Conservation (phyloP, 2,797 vertebrate species). For the Hipposideros larvatus region DNA sequence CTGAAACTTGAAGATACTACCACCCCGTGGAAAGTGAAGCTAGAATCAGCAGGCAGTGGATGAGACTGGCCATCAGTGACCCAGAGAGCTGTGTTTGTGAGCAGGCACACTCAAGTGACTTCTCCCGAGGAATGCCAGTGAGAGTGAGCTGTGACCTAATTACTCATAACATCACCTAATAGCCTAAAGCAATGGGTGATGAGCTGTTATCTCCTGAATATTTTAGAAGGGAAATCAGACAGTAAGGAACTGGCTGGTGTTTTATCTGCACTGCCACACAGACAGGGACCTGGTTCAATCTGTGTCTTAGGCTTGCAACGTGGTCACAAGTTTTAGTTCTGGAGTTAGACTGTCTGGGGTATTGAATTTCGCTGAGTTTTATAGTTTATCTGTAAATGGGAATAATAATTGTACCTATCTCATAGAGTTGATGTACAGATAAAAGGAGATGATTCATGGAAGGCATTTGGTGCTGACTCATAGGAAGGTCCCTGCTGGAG, state of each 20-base stretch:
- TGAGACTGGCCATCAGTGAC: not conserved
- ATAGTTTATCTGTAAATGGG: not conserved
- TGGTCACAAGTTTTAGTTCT: not conserved
- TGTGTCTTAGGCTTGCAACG: not conserved
- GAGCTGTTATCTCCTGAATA: not conserved
- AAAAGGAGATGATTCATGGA: not conserved
- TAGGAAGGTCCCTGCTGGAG: not conserved
- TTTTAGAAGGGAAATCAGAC: not conserved
- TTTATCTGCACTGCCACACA: not conserved
- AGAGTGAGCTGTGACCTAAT: not conserved
- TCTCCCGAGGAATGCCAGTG: not conserved
- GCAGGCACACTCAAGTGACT: not conserved
- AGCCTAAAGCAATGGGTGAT: not conserved
- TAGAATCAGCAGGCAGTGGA: not conserved
- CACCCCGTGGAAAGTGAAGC: not conserved
- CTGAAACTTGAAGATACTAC: not conserved
- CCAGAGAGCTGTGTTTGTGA: not conserved
- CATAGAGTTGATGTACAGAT: not conserved
- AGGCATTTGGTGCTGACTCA: rapidly evolving
- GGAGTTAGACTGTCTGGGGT: not conserved
- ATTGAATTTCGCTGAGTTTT: not conserved
- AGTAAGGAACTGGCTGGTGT: not conserved
- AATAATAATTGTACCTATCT: not conserved
- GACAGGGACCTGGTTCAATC: not conserved
- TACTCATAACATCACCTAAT: rapidly evolving